phyloP scores from a whole-genome alignment of 2,797 vertebrate genomes.

The Rhynchonycteris naso region DNA sequence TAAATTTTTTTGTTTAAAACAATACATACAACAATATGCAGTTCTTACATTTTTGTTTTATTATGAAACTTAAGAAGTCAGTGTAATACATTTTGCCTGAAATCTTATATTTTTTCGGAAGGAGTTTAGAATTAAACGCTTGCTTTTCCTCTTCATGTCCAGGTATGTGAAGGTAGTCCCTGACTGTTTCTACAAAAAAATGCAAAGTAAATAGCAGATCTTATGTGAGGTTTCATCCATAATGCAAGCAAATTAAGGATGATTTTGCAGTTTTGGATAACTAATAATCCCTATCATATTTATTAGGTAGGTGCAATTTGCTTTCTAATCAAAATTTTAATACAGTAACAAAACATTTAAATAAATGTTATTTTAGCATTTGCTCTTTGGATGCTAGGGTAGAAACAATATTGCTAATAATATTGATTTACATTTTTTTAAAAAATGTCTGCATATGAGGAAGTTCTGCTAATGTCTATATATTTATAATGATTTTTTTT shows the following conservation, averaged over 20 bases:
- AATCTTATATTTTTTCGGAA: slow-evolving; percentile 21
- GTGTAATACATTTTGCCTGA: neutral
- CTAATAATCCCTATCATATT: slow-evolving; percentile 47
- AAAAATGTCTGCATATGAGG: neutral
- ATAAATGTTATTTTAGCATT: slow-evolving; percentile 4
- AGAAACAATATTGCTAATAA: neutral
- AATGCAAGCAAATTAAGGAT: slow-evolving; percentile 18
- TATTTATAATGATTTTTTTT: neutral
- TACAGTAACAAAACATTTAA: slow-evolving; percentile 23
- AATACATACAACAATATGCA: neutral
- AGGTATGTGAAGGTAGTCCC: neutral
- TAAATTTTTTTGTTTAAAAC: slow-evolving; percentile 44
- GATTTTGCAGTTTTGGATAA: slow-evolving; percentile 44
- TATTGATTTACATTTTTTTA: neutral
- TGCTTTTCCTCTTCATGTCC: neutral
- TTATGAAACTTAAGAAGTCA: neutral
- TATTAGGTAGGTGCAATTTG: neutral
- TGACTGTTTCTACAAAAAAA: neutral
- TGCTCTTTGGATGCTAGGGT: slow-evolving; percentile 17
- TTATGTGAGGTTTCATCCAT: neutral
- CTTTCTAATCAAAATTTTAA: slow-evolving; percentile 36
- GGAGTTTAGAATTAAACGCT: neutral
- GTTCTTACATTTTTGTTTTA: neutral
- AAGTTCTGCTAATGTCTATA: neutral
- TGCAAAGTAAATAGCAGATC: neutral